Conservation (phyloP, 2,113 vertebrate species). For the Pseudorasbora parva region DNA sequence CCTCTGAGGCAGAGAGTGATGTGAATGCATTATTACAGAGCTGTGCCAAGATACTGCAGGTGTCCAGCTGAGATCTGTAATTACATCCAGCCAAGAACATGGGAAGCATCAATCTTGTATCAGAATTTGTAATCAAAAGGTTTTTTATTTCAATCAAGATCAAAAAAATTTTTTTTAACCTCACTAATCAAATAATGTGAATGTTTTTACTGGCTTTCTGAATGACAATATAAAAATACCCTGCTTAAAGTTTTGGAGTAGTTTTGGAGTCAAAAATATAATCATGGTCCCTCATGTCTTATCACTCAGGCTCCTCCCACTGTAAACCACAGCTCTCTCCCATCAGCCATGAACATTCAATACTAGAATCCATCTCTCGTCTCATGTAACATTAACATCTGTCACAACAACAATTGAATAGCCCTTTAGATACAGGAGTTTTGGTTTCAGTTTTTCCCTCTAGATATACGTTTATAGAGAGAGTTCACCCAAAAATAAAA, state of each 20-base stretch:
- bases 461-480: neutral
- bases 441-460: neutral
- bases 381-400: slow-evolving; percentile 58
- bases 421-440: slow-evolving; percentile 46
- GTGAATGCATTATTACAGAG: slow-evolving; percentile 40
- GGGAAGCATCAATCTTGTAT: slow-evolving; percentile 27
- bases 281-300: neutral
- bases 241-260: neutral
- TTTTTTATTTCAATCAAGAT: neutral
- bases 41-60: slow-evolving; percentile 32
- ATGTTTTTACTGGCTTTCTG: neutral
- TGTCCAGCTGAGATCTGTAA: slow-evolving; percentile 34
- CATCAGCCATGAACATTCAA: slow-evolving; percentile 51
- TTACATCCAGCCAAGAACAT: slow-evolving; percentile 14
- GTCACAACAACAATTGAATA: slow-evolving; percentile 47
- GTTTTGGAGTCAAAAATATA: neutral
- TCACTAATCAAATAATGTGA: neutral
- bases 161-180: neutral
- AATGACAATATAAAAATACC: neutral
- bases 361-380: slow-evolving; percentile 67
- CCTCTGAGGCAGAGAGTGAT: slow-evolving; percentile 28
- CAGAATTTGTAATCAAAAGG: slow-evolving; percentile 12
- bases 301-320: neutral
- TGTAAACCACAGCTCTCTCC: neutral
- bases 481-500: neutral